Evolutionary conservation across 2,888 invertebrate genomes (phyloP), one percentile per base, ranked within the genome.

Genomic region (Agrotis clavis): DNA sequence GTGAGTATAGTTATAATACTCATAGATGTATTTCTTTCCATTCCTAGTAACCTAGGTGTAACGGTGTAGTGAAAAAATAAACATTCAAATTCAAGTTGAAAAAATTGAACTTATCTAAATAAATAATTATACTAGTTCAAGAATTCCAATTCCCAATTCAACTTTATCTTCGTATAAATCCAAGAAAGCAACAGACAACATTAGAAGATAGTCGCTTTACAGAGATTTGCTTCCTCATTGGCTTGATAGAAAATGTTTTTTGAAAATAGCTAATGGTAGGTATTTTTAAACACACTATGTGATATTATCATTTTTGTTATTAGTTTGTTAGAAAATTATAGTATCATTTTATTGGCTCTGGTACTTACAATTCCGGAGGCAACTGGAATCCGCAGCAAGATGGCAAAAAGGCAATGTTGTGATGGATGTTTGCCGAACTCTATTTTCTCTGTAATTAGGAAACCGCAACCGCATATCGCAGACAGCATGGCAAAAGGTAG

Each of bases 271-370:
- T n/a, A n/a, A n/a, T 25, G 25, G 25, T 45, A 67, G 5, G 48
- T 74, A 60, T 54, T 59, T 53, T 73, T 57, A 35, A 47, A 50
- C 45, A 21, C 18, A 25, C n/a, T 69, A 48, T 50, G 62, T 64
- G 71, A 71, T 71, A 70, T 64, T 51, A 65, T 19, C 4, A 16
- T 54, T 76, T 25, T n/a, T n/a, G 9, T 50, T 56, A 56, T 51
- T 77, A 25, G 19, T 57, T 56, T 25, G 14, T 56, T 57, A 18
- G 7, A 21, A 45, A 30, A 69, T 56, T 54, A n/a, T 25, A 66
- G 19, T 51, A 53, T 11, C 25, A 19, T 19, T 62, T 30, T 35
- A 19, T 57, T 45, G 21, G 19, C 19, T n/a, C 4, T 51, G 51
- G 11, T 11, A 51, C n/a, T 35, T 56, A 35, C 35, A 13, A 56